A percentile compares a stretch with the other conserved stretches of the same genome.
phyloP scores from a whole-genome alignment of 2,113 vertebrate species.

The Notothenia rossii region DNA sequence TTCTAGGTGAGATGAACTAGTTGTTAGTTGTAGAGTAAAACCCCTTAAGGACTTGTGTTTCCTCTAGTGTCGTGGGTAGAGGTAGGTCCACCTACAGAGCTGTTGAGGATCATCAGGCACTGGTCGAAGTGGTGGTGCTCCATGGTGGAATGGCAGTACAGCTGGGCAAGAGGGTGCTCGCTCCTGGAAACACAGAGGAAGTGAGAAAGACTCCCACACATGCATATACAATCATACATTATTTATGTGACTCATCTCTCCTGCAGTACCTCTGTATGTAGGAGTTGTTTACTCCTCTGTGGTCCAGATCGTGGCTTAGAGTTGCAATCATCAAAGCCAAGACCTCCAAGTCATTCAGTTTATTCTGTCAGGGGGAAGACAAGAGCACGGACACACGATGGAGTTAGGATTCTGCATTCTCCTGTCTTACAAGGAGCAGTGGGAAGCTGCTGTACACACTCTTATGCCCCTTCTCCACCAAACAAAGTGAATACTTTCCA shows the following conservation, averaged over 20 bases:
- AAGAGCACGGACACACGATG: no score
- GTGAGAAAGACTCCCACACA: conserved; percentile 19
- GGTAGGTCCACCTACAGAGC: conserved; percentile 85
- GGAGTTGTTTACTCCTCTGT: conserved; percentile 97
- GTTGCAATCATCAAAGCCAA: conserved; percentile 96
- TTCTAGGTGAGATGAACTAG: background rate
- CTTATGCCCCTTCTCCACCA: no score
- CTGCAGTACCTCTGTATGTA: conserved; percentile 92
- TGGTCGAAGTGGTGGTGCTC: conserved; percentile 99
- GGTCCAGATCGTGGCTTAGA: conserved; percentile 96
- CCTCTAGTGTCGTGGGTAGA: background rate
- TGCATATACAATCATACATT: conserved; percentile 7
- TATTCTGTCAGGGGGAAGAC: conserved; percentile 79
- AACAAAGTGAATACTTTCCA: no score
- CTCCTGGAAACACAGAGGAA: conserved; percentile 84
- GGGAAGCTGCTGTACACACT: no score
- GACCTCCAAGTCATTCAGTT: conserved; percentile 90
- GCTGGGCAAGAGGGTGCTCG: conserved; percentile 95
- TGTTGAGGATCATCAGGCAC: conserved; percentile 99
- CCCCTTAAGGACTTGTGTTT: background rate
- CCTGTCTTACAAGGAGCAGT: no score
- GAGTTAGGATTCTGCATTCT: no score
- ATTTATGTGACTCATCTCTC: conserved; percentile 15
- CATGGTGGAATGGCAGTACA: conserved; percentile 98
- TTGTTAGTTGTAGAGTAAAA: background rate